Conservation (phyloP, 2,888 invertebrate genomes). For the Cheiracanthium punctorium region DNA sequence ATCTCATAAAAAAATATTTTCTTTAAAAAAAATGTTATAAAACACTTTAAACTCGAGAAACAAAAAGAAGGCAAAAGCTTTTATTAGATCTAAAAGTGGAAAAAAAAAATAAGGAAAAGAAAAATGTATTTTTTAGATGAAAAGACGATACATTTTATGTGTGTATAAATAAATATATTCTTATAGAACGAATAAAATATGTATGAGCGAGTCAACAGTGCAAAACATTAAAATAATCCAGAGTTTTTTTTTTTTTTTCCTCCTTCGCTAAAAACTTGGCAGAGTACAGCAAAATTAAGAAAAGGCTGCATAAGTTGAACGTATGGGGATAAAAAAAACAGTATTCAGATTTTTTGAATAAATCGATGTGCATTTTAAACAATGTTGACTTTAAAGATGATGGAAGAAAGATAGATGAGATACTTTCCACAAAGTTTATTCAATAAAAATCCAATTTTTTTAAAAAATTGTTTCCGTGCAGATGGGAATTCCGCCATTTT, state of each 20-base stretch:
- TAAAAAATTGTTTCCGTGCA: not conserved
- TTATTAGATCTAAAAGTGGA: not conserved
- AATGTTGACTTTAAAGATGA: conserved; percentile 48
- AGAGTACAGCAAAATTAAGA: not conserved
- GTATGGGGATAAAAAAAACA: not conserved
- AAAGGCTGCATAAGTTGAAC: not conserved
- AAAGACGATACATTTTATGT: not conserved
- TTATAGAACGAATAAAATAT: not conserved
- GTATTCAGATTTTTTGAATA: conserved; percentile 32
- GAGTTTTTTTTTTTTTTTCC: too few species aligned
- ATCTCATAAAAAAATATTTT: not conserved
- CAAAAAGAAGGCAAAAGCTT: not conserved
- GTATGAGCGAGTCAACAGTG: not conserved
- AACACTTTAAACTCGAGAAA: not conserved
- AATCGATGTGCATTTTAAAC: conserved; percentile 18
- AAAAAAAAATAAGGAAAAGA: too few species aligned
- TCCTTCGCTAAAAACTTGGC: not conserved
- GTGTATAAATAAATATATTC: not conserved
- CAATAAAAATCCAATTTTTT: conserved; percentile 32
- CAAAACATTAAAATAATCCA: not conserved
- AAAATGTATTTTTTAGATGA: too few species aligned
- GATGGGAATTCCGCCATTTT: not conserved
- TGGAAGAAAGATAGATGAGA: conserved; percentile 24
- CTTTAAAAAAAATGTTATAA: not conserved
- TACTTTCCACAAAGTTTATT: conserved; percentile 20